Base-by-base conservation (phyloP, 2,113 vertebrate genomes). In the Tachysurus vachellii region DNA sequence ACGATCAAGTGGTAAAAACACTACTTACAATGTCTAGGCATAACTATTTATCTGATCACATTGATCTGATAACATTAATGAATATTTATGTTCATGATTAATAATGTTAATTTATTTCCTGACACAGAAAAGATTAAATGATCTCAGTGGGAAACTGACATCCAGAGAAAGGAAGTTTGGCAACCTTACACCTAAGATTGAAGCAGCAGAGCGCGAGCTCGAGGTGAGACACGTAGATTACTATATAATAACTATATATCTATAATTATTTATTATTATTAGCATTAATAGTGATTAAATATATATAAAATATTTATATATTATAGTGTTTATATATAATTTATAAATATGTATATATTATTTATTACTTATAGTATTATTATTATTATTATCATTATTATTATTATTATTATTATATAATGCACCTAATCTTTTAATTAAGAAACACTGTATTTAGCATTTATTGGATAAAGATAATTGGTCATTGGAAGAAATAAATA, bases 141-240 rank as follows among this genome's bases (percentile, higher is more conserved):
- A 28, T 2, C 13, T 79, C 2, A 54, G 47, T 3, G 26, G 9
- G n/a, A 28, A 79, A 2, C 26, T 79, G 76, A 53, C 26, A 54
- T 28, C 50, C 26, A 79, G 5, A 54, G 76, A 79, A 28, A 79
- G n/a, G 76, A 79, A 79, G 50, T 54, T 79, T 54, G 76, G 76
- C 0, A 2, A 79, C 50, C 6, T 79, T 12, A 79, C 26, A 28
- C 76, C 53, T 1, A 79, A 14, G 76, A 31, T 79, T 50, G 76
- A 16, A n/a, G 50, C 76, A 79, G 76, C 76, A 79, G 76, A 79
- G 50, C 76, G 50, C 26, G 26, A 79, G 50, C 76, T 79, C 0
- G 76, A 79, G 50, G 76, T 79, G 76, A 79, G 76, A 79, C 36
- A 36, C 36, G 36, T 36, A 36, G 36, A 36, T 36, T 36, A 36